phyloP scores from a whole-genome alignment of 1,140 invertebrate species.

The Drosophila nikananu region DNA sequence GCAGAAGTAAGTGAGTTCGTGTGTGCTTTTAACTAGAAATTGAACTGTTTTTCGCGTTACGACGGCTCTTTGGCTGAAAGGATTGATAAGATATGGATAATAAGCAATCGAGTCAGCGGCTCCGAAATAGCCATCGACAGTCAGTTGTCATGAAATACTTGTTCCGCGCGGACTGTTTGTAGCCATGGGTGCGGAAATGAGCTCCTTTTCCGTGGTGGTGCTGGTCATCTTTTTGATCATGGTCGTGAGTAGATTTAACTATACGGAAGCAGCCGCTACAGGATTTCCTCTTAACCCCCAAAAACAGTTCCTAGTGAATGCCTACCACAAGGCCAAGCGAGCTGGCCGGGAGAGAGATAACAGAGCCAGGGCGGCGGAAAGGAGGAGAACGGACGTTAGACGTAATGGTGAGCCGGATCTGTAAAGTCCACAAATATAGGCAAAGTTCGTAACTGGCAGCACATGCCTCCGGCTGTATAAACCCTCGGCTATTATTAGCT shows the following conservation, averaged over 20 bases:
- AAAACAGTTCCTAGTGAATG: slow-evolving; percentile 33
- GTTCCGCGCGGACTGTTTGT: background rate
- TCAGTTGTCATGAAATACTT: slow-evolving; percentile 29
- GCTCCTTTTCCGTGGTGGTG: slow-evolving; percentile 12
- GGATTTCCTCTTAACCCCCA: background rate
- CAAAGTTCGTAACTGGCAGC: slow-evolving; percentile 30
- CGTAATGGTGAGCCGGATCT: slow-evolving; percentile 29
- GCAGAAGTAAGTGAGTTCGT: slow-evolving; percentile 9
- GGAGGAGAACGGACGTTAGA: background rate
- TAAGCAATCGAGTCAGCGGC: slow-evolving; percentile 20
- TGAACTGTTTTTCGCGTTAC: slow-evolving; percentile 7
- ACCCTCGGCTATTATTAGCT: slow-evolving; percentile 38
- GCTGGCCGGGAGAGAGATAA: background rate
- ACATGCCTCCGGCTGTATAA: slow-evolving; percentile 14
- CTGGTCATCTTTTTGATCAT: slow-evolving; percentile 29
- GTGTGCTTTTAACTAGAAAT: slow-evolving; percentile 3
- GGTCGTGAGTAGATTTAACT: slow-evolving; percentile 21
- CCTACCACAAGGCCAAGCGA: slow-evolving; percentile 24
- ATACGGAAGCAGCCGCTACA: background rate
- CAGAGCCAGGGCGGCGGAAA: background rate
- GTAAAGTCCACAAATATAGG: slow-evolving; percentile 7
- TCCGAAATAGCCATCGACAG: slow-evolving; percentile 26
- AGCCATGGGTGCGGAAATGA: slow-evolving; percentile 17
- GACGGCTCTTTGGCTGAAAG: background rate
- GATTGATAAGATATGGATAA: slow-evolving; percentile 42